Evolutionary conservation across 2,797 vertebrate genomes (phyloP).

Genomic region (Hozukius guyotensis): DNA sequence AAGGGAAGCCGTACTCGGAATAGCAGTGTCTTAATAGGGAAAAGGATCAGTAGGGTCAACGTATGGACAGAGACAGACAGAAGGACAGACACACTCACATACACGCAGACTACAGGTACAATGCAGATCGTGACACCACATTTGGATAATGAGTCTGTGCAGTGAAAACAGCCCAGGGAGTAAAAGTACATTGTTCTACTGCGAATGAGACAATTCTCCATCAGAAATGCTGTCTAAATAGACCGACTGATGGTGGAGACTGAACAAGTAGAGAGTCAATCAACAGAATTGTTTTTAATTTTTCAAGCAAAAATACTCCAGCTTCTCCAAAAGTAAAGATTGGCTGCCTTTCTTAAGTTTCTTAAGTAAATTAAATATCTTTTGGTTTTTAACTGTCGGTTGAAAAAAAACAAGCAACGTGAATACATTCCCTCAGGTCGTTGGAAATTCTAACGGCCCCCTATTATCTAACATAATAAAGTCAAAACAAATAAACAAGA

Average conservation of each 20-base stretch:
- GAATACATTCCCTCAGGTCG: background rate
- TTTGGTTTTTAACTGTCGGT: background rate
- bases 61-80: slow-evolving; percentile 19
- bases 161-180: background rate
- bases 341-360: background rate
- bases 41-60: slow-evolving; percentile 6
- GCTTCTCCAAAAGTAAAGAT: background rate
- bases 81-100: background rate
- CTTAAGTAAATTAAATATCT: background rate
- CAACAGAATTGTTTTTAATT: background rate
- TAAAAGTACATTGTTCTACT: background rate
- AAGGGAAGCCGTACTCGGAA: slow-evolving; percentile 31
- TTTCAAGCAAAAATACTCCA: background rate
- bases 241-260: background rate
- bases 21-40: slow-evolving; percentile 34
- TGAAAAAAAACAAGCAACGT: background rate
- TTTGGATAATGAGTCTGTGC: slow-evolving; percentile 32
- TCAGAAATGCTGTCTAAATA: background rate
- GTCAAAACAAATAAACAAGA: background rate
- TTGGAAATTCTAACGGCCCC: background rate
- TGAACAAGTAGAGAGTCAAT: background rate
- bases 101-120: background rate
- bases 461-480: background rate
- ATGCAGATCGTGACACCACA: slow-evolving; percentile 2
- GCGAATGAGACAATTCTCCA: background rate